These are phyloP conservation scores for Sminthurinus signatus DNA, from an alignment of 1,140 invertebrate species.

Conservation along the genomic window DNA sequence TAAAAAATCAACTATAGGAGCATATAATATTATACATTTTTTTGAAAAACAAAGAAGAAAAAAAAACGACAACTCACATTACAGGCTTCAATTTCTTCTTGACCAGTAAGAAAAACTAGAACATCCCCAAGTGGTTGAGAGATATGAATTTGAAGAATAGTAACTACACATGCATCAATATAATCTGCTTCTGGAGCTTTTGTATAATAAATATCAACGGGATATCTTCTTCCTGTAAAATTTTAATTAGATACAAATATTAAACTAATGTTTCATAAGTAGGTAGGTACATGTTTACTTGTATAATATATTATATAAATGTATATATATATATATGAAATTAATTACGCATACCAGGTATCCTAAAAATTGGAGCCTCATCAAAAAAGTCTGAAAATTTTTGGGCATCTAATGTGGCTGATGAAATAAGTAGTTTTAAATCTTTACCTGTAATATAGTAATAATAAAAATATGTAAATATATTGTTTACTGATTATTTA, in stretches of 20 bases:
- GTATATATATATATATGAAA: too few relatives aligned
- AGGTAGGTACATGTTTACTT: too few relatives aligned
- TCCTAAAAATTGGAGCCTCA: slow-evolving; percentile 80
- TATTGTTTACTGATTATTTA: too few relatives aligned
- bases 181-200: slow-evolving; percentile 99
- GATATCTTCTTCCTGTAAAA: slow-evolving; percentile 56
- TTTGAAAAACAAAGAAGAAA: too few relatives aligned
- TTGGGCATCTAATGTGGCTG: slow-evolving; percentile 94
- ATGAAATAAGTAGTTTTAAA: slow-evolving; percentile 87
- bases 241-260: too few relatives aligned
- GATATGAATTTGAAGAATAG: slow-evolving; percentile 94
- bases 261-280: too few relatives aligned
- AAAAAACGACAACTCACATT: slow-evolving; percentile 47
- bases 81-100: slow-evolving; percentile 4
- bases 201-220: slow-evolving; percentile 96
- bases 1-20: too few relatives aligned
- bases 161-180: slow-evolving; percentile 93
- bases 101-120: slow-evolving; percentile 1
- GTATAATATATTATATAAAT: neutral
- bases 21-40: too few relatives aligned
- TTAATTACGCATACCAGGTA: too few relatives aligned
- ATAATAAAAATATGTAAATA: too few relatives aligned
- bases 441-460: too few relatives aligned
- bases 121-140: slow-evolving; percentile 62
- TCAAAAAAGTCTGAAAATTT: slow-evolving; percentile 99